phyloP scores from a whole-genome alignment of 2,797 vertebrate species.

The Propithecus perrieri region DNA sequence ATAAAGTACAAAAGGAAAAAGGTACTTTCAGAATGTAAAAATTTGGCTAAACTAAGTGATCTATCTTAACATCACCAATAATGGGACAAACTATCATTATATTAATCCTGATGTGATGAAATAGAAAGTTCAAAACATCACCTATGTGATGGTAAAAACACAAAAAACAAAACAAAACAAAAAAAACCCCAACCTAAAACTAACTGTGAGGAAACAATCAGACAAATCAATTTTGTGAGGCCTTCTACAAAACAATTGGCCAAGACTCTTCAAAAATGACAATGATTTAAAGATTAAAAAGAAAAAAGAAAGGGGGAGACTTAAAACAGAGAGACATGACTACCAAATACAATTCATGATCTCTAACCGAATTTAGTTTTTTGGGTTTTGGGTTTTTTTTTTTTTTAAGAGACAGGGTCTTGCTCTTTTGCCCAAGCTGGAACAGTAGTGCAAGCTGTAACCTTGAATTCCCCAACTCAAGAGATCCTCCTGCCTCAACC shows the following conservation, averaged over 20 bases:
- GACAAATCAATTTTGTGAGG: background rate
- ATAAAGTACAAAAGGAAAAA: constrained; percentile 1
- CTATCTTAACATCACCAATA: background rate
- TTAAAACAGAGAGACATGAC: background rate
- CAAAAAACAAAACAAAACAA: background rate
- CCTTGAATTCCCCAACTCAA: background rate
- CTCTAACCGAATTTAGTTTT: background rate
- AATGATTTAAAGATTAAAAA: background rate
- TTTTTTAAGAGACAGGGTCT: background rate
- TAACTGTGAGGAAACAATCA: background rate
- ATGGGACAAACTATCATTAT: background rate
- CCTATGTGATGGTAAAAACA: background rate
- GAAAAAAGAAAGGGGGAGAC: background rate
- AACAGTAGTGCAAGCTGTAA: too few species aligned
- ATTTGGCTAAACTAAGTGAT: background rate
- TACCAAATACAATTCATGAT: background rate
- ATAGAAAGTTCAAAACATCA: background rate
- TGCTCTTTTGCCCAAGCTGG: background rate
- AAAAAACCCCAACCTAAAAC: background rate
- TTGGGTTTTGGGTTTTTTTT: too few species aligned
- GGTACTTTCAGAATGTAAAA: background rate
- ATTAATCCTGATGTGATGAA: background rate
- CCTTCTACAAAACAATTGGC: background rate
- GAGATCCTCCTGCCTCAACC: background rate
- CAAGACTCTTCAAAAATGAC: background rate